Conservation (phyloP, 2,888 invertebrate genomes). For the Nomada ferruginata region DNA sequence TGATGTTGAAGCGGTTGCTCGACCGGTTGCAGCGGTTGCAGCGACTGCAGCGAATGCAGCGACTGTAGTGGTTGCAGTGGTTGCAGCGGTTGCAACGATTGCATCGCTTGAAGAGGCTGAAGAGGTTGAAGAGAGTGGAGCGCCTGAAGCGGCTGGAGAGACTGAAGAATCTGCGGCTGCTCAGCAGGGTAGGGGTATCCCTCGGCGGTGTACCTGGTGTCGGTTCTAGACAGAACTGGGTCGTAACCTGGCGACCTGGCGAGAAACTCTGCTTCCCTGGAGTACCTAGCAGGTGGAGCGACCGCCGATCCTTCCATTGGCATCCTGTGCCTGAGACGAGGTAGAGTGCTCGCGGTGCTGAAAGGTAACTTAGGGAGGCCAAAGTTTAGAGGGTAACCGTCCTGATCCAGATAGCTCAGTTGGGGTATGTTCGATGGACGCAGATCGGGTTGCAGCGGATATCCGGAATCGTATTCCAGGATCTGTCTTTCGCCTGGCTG, state of each 20-base stretch:
- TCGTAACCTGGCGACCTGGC: constrained; percentile 84
- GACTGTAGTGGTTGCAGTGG: constrained; percentile 55
- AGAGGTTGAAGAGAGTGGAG: constrained; percentile 71
- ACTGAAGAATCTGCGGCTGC: constrained; percentile 74
- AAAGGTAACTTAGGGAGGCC: constrained; percentile 89
- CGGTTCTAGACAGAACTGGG: constrained; percentile 72
- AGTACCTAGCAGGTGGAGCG: constrained; percentile 86
- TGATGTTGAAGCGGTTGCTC: constrained; percentile 84
- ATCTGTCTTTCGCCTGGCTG: constrained; percentile 71
- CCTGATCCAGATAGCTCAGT: constrained; percentile 88
- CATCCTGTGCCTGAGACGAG: constrained; percentile 87
- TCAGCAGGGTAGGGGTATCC: constrained; percentile 89
- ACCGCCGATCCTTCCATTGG: constrained; percentile 84
- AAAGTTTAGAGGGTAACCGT: constrained; percentile 92
- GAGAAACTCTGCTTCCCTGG: constrained; percentile 88
- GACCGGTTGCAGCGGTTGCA: constrained; percentile 72
- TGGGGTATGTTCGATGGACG: constrained; percentile 76
- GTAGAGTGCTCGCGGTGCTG: constrained; percentile 91
- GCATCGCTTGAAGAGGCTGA: background rate
- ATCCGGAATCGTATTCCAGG: constrained; percentile 78
- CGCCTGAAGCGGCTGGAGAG: no score
- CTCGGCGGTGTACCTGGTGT: constrained; percentile 90
- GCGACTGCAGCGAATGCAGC: no score
- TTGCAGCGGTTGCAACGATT: constrained; percentile 69
- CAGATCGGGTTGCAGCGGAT: constrained; percentile 76